Evolutionary conservation across 1,140 invertebrate species (phyloP), one percentile per base, ranked within the genome.

Genomic region (Copidosoma floridanum): DNA sequence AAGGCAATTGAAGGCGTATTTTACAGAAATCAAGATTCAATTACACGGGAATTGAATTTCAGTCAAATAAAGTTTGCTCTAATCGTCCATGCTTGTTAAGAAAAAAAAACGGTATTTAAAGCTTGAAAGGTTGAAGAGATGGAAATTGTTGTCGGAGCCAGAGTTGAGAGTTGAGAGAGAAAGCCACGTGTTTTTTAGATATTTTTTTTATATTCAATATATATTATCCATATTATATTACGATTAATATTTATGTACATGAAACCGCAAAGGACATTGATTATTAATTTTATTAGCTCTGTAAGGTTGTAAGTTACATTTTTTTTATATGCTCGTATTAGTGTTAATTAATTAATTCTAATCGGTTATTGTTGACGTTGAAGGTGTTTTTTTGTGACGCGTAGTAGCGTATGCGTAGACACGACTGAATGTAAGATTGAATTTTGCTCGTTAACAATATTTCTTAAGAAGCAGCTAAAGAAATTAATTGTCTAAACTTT

Each of bases 1-100:
- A 63, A 64, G 74, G 69, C 76, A 78, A 79, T 79, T 78, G 71
- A 68, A 78, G 69, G 77, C 75, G 78, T 79, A 78, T 80, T 77
- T 78, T 76, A 71, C 65, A 68, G 66, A 71, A 69, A 70, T 53
- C 56, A 66, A 52, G n/a, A 63, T 56, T 46, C 35, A 62, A 26
- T 20, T 53, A 23, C 37, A 26, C 10, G 35, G 20, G 12, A 41
- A 48, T 32, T 12, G 4, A 29, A 24, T 47, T 38, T 44, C 11
- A 44, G 14, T 53, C 14, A 24, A 64, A 47, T 66, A 38, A 63
- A 68, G 55, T 65, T 71, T 55, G 64, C 48, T 60, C 53, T 57
- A 65, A 65, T 64, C 61, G 50, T 65, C 53, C 47, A 67, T 67
- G 65, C 61, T 57, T 56, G 65, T 67, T 56, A 40, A 53, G 51